phyloP scores from a whole-genome alignment of 2,888 invertebrate species.

The Drosophila neonasuta region DNA sequence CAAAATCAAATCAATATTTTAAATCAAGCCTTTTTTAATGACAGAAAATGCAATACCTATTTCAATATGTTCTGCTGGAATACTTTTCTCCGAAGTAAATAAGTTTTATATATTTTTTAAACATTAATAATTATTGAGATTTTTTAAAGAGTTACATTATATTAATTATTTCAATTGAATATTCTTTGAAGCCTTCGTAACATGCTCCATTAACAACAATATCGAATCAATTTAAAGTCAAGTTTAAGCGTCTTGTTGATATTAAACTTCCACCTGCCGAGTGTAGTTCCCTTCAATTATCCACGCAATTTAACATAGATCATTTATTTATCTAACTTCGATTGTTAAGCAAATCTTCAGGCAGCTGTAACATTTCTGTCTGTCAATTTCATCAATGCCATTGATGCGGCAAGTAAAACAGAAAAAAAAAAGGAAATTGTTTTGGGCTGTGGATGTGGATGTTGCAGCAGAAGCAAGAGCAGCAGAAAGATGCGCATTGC shows the following conservation, averaged over 20 bases:
- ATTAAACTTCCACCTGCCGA: slow-evolving; percentile 5
- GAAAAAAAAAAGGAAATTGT: slow-evolving; percentile 20
- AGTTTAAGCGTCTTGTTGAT: background rate
- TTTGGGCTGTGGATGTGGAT: slow-evolving; percentile 35
- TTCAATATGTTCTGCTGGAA: too few relatives aligned
- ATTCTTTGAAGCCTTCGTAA: background rate
- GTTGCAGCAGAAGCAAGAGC: slow-evolving; percentile 59
- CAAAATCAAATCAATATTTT: too few relatives aligned
- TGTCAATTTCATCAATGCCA: slow-evolving; percentile 58
- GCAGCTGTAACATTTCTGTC: slow-evolving; percentile 31
- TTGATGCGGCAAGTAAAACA: slow-evolving; percentile 38
- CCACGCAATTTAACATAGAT: slow-evolving; percentile 21
- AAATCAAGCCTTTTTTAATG: too few relatives aligned
- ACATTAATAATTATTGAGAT: too few relatives aligned
- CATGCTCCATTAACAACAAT: background rate
- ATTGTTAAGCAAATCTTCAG: slow-evolving; percentile 14
- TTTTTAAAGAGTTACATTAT: too few relatives aligned
- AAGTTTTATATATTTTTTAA: too few relatives aligned
- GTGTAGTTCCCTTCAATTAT: slow-evolving; percentile 42
- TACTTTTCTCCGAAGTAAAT: too few relatives aligned
- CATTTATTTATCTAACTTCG: slow-evolving; percentile 17
- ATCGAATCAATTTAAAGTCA: background rate
- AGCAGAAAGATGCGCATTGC: slow-evolving; percentile 74
- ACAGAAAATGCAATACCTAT: too few relatives aligned
- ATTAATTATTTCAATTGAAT: background rate